phyloP scores from a whole-genome alignment of 2,888 invertebrate species.

The Drosophila glabriapex region DNA sequence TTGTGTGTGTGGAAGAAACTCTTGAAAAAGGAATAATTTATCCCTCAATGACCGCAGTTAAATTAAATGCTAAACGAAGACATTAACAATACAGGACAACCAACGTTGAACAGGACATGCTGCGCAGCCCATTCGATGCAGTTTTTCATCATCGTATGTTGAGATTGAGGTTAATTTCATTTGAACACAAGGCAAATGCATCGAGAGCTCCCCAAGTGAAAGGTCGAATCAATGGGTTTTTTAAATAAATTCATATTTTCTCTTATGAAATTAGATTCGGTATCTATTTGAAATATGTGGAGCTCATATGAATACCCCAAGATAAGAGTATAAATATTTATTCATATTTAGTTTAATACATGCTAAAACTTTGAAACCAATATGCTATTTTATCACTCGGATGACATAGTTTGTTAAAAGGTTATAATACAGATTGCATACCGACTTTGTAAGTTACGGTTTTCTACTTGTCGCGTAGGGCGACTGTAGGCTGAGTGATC shows the following conservation, averaged over 20 bases:
- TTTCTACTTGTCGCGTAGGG: background rate
- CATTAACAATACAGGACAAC: constrained; percentile 75
- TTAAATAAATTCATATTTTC: background rate
- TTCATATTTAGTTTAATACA: background rate
- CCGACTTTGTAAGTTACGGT: background rate
- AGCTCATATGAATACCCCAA: background rate
- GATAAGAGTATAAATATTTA: background rate
- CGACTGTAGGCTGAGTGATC: background rate
- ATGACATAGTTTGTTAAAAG: background rate
- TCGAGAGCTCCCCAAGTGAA: background rate
- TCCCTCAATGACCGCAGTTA: constrained; percentile 72
- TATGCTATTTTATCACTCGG: background rate
- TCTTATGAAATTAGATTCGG: background rate
- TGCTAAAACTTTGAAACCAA: too few relatives aligned
- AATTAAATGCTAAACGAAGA: constrained; percentile 82
- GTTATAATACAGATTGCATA: background rate
- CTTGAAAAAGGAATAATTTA: constrained; percentile 62
- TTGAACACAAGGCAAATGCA: constrained; percentile 6
- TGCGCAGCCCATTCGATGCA: constrained; percentile 28
- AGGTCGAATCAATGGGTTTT: background rate
- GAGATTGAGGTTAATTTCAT: constrained; percentile 40
- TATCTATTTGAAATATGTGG: background rate
- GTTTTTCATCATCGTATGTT: constrained; percentile 14
- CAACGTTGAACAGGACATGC: constrained; percentile 16
- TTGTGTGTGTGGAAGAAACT: constrained; percentile 43